phyloP scores from a whole-genome alignment of 2,888 invertebrate genomes.

The Limulus polyphemus region DNA sequence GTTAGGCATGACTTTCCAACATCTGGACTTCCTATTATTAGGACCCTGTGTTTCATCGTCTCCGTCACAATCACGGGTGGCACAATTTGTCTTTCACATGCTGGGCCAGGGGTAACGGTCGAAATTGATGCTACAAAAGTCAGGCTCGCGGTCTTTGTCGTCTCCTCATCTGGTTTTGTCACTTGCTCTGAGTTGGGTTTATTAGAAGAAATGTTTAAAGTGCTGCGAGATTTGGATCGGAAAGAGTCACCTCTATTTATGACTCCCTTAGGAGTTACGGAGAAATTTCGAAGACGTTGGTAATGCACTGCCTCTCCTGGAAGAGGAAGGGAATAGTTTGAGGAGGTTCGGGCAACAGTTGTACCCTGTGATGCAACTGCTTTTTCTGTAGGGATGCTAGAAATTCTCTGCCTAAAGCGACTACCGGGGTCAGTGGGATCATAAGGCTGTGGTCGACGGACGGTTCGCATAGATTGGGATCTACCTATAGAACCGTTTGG shows the following conservation, averaged over 20 bases:
- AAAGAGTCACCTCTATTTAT: slow-evolving; percentile 83
- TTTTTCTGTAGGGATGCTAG: slow-evolving; percentile 22
- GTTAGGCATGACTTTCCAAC: slow-evolving; percentile 75
- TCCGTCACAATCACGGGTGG: background rate
- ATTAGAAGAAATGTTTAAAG: slow-evolving; percentile 14
- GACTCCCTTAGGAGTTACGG: slow-evolving; percentile 75
- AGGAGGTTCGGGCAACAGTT: slow-evolving; percentile 5
- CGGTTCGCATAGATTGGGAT: slow-evolving; percentile 72
- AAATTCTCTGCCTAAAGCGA: slow-evolving; percentile 22
- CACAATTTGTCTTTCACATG: no score
- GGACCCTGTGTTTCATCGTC: slow-evolving; percentile 47
- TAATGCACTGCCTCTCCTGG: slow-evolving; percentile 28
- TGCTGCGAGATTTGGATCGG: slow-evolving; percentile 47
- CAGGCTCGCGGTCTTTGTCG: no score
- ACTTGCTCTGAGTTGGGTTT: no score
- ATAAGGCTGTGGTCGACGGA: slow-evolving; percentile 45
- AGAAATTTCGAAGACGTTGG: slow-evolving; percentile 44
- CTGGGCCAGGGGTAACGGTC: no score
- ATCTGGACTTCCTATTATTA: slow-evolving; percentile 62
- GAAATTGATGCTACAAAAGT: no score
- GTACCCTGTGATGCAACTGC: background rate
- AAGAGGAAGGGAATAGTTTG: slow-evolving; percentile 17
- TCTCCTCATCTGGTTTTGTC: no score
- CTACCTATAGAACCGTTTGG: slow-evolving; percentile 39
- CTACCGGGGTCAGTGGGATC: slow-evolving; percentile 13